Conservation (phyloP, 2,113 vertebrate species). For the Pseudonaja textilis region DNA sequence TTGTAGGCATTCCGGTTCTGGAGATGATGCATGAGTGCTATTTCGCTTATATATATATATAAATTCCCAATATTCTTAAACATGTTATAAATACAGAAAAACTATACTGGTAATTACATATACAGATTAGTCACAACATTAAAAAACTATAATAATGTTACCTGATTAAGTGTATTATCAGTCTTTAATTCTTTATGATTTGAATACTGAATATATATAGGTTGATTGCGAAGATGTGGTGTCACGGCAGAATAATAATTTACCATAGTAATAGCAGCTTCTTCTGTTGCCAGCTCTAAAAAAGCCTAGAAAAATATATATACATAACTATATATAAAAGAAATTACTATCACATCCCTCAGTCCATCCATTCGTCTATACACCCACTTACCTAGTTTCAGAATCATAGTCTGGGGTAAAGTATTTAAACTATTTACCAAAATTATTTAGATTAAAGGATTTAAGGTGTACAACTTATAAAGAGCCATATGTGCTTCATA, state of each 20-base stretch:
- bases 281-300: slow-evolving; percentile 94
- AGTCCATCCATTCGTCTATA: neutral
- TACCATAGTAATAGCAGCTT: slow-evolving; percentile 95
- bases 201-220: slow-evolving; percentile 95
- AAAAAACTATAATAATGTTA: slow-evolving; percentile 44
- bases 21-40: too few species aligned
- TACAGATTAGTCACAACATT: neutral
- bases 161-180: slow-evolving; percentile 93
- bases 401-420: neutral
- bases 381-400: neutral
- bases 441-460: neutral
- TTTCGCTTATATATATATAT: too few species aligned
- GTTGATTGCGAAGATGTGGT: slow-evolving; percentile 91
- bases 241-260: slow-evolving; percentile 94
- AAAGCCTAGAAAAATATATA: slow-evolving; percentile 79
- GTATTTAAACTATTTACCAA: neutral
- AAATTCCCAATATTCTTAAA: neutral
- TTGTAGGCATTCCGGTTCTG: too few species aligned
- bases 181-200: slow-evolving; percentile 98
- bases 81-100: neutral
- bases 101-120: neutral
- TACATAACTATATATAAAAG: slow-evolving; percentile 24
- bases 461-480: neutral
- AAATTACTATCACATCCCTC: neutral
- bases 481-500: neutral